These are phyloP conservation scores for Siderastrea siderea DNA, from an alignment of 92 coral and sea anemone species.

Conservation along the genomic window DNA sequence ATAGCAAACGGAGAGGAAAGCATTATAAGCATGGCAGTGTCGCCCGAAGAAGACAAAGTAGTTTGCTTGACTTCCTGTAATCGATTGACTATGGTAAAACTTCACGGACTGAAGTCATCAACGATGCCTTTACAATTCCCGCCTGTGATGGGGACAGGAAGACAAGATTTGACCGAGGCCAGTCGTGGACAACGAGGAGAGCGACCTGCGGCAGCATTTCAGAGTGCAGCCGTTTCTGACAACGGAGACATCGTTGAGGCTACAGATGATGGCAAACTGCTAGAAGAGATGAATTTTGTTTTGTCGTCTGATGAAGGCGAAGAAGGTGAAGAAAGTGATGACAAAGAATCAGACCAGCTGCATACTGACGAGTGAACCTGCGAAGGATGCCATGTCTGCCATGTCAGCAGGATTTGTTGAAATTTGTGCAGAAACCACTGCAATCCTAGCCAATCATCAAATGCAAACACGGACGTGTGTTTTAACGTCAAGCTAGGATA, in stretches of 20 bases:
- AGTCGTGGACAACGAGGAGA: not conserved
- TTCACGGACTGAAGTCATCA: not conserved
- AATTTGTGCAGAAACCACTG: no score
- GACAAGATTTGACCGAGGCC: not conserved
- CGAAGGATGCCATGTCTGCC: no score
- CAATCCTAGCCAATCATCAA: no score
- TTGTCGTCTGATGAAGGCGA: not conserved
- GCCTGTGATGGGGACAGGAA: not conserved
- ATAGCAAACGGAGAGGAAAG: not conserved
- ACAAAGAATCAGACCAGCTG: not conserved
- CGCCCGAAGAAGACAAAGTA: not conserved
- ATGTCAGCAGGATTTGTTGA: no score
- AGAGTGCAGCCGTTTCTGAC: not conserved
- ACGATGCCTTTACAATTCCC: not conserved
- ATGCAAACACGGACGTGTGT: no score
- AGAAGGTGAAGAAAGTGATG: not conserved
- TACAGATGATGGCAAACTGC: not conserved
- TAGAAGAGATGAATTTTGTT: constrained; percentile 6
- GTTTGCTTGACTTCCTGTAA: not conserved
- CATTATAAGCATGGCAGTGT: not conserved
- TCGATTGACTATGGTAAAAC: not conserved
- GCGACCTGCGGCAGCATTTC: not conserved
- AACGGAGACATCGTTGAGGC: not conserved
- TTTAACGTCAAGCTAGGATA: no score
- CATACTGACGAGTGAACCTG: not conserved